phyloP scores from a whole-genome alignment of 2,888 invertebrate genomes.

The Leptopterna dolabrata region DNA sequence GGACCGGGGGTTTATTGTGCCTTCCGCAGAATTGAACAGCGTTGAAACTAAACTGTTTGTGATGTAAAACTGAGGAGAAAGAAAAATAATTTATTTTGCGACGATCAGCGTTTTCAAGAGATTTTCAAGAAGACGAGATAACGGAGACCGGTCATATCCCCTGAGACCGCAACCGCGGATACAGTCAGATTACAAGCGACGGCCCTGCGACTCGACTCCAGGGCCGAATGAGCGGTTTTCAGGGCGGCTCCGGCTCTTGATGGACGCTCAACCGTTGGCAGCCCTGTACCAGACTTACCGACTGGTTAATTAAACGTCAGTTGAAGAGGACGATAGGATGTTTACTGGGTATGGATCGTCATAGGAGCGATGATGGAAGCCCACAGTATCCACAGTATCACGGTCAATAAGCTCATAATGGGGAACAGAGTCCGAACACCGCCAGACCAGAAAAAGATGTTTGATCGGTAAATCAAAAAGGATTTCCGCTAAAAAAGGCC shows the following conservation, averaged over 20 bases:
- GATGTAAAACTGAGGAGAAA: neutral
- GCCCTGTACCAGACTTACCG: neutral
- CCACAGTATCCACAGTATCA: neutral
- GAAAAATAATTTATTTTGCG: no score
- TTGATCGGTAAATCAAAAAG: no score
- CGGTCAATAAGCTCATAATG: neutral
- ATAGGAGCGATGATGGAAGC: neutral
- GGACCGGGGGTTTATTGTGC: no score
- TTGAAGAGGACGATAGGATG: neutral
- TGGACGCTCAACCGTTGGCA: constrained; percentile 15
- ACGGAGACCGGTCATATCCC: constrained; percentile 41
- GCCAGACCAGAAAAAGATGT: no score
- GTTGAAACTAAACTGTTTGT: no score
- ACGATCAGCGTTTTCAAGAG: no score
- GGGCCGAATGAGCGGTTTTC: constrained; percentile 19
- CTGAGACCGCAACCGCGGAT: constrained; percentile 39
- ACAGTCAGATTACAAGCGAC: constrained; percentile 17
- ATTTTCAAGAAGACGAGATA: no score
- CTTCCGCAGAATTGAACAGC: no score
- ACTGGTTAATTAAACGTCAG: constrained; percentile 1
- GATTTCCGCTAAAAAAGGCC: no score
- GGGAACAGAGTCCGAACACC: no score
- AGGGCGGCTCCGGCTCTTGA: neutral
- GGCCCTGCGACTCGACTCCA: neutral
- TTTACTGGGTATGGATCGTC: neutral